phyloP scores from a whole-genome alignment of 2,888 invertebrate genomes.

The Lissonota sp. region DNA sequence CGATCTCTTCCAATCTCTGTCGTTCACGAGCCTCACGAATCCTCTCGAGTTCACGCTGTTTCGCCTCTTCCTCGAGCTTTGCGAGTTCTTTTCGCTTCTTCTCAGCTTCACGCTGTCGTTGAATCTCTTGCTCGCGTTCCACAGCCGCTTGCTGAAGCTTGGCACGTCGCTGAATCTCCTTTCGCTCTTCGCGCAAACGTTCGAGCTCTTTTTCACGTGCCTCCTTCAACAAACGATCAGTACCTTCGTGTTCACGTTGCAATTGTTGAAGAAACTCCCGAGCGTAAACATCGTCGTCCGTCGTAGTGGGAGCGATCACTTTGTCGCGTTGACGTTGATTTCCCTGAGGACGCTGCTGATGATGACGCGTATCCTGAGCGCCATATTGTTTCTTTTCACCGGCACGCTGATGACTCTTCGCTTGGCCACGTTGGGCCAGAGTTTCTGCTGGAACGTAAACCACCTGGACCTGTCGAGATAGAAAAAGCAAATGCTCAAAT shows the following conservation, averaged over 20 bases:
- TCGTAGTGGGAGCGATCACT: constrained; percentile 38
- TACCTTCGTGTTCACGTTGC: constrained; percentile 77
- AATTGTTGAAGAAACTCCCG: constrained; percentile 78
- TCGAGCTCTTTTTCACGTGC: constrained; percentile 78
- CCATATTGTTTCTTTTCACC: constrained; percentile 74
- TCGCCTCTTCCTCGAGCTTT: constrained; percentile 76
- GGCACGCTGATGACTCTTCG: constrained; percentile 74
- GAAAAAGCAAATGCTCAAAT: not conserved
- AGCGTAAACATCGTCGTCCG: constrained; percentile 73
- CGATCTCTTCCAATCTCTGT: constrained; percentile 75
- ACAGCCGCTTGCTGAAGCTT: constrained; percentile 72
- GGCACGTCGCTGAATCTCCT: constrained; percentile 76
- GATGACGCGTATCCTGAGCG: constrained; percentile 67
- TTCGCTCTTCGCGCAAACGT: constrained; percentile 76
- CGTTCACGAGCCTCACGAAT: constrained; percentile 77
- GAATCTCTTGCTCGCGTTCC: constrained; percentile 76
- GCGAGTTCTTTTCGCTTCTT: constrained; percentile 78
- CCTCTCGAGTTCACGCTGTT: constrained; percentile 77
- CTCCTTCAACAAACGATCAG: constrained; percentile 74
- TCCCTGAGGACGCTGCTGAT: constrained; percentile 66
- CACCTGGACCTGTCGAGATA: constrained; percentile 87
- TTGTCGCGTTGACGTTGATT: constrained; percentile 54
- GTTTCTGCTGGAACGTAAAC: constrained; percentile 93
- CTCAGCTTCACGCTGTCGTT: constrained; percentile 76
- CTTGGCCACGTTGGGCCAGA: constrained; percentile 85